These are phyloP conservation scores for Syrphus vitripennis DNA, from an alignment of 2,888 invertebrate genomes.

Conservation along the genomic window DNA sequence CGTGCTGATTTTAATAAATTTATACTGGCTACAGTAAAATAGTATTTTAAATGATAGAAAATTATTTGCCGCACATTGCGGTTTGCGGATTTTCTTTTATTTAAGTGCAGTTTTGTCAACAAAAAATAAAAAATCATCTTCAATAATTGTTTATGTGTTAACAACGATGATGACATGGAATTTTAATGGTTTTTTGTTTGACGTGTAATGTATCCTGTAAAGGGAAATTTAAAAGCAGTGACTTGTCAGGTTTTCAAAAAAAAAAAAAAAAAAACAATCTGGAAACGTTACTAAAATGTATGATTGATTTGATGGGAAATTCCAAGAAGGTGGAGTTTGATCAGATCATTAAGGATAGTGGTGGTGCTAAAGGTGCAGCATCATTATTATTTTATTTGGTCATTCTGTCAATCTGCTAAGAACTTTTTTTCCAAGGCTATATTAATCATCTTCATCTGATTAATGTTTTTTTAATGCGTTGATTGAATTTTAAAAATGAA, in stretches of 20 bases:
- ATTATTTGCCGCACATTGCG: slow-evolving; percentile 24
- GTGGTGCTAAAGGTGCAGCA: slow-evolving; percentile 23
- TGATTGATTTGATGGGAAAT: slow-evolving; percentile 20
- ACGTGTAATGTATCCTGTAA: slow-evolving; percentile 27
- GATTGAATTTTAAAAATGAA: background rate
- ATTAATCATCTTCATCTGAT: background rate
- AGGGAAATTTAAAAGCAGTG: background rate
- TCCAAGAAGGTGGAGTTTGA: slow-evolving; percentile 29
- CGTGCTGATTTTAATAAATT: slow-evolving; percentile 42
- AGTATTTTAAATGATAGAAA: slow-evolving; percentile 28
- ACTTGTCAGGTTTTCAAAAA: slow-evolving; percentile 5
- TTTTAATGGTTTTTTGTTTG: slow-evolving; percentile 22
- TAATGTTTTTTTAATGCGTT: background rate
- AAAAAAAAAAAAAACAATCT: background rate
- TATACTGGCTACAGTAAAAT: background rate
- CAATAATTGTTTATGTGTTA: slow-evolving; percentile 3
- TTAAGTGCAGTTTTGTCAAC: background rate
- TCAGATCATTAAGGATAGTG: background rate
- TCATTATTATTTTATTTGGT: background rate
- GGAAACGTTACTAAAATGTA: background rate
- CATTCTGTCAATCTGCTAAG: background rate
- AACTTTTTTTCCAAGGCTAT: background rate
- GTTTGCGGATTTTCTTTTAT: slow-evolving; percentile 31
- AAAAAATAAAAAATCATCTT: background rate
- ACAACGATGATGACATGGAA: slow-evolving; percentile 24